A percentile compares a stretch with the other conserved stretches of the same genome.
Evolutionary conservation across 2,797 vertebrate genomes (phyloP).

Genomic region (Sphenodon punctatus): DNA sequence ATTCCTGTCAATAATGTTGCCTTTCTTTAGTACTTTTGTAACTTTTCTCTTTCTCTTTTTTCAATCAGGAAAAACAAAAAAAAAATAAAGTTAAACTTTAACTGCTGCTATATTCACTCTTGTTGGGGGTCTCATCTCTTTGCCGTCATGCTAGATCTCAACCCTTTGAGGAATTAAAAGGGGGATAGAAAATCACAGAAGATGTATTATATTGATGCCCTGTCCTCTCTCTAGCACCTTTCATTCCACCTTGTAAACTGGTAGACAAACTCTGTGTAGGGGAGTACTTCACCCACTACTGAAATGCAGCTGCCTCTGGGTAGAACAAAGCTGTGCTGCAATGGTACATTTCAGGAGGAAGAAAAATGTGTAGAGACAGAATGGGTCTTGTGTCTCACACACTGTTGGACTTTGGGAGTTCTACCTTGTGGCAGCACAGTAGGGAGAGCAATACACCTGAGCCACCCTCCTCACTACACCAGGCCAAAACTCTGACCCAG

Average conservation of each 20-base stretch:
- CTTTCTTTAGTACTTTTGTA: constrained; percentile 69
- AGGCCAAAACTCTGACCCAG: no score
- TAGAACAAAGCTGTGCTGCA: no score
- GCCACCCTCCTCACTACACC: no score
- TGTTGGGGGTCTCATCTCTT: fast-evolving
- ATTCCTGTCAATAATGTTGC: constrained; percentile 31
- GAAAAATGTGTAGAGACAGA: no score
- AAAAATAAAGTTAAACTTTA: constrained; percentile 50
- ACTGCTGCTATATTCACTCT: constrained; percentile 24
- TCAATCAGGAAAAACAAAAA: constrained; percentile 28
- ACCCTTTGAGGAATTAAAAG: not conserved
- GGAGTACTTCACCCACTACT: fast-evolving
- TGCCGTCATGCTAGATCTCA: not conserved
- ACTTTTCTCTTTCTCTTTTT: constrained; percentile 48
- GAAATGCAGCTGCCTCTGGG: no score
- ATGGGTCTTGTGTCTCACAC: no score
- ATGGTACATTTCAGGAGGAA: no score
- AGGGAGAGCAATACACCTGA: no score
- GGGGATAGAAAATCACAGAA: not conserved
- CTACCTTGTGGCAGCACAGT: no score
- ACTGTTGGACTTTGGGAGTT: no score
- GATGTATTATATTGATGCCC: fast-evolving
- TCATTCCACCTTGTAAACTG: no score
- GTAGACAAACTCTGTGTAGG: no score
- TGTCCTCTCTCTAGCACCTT: not conserved